These are phyloP conservation scores for Petrocephalus zakoni DNA, from an alignment of 2,113 vertebrate genomes.

Conservation along the genomic window DNA sequence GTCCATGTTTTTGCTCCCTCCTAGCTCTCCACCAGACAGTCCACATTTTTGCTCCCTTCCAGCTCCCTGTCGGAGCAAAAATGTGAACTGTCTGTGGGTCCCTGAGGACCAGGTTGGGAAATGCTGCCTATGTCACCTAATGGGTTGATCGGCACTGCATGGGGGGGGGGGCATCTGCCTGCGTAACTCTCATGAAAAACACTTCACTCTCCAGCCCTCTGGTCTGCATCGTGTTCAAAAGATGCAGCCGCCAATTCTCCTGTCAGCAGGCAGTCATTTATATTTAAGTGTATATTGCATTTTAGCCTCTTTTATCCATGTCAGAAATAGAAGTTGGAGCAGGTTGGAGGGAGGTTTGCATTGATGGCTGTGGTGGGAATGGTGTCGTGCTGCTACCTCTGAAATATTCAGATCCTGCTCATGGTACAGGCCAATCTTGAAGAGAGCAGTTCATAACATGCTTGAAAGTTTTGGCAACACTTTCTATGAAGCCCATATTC, in stretches of 20 bases:
- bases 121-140: background rate
- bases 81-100: background rate
- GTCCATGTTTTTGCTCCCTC: background rate
- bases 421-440: background rate
- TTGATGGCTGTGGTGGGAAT: background rate
- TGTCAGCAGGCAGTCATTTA: background rate
- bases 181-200: background rate
- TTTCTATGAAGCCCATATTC: too few relatives aligned
- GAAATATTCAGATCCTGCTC: background rate
- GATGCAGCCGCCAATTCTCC: background rate
- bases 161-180: background rate
- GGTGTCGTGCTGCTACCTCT: background rate
- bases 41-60: background rate
- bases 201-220: background rate
- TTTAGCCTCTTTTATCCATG: background rate
- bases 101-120: background rate
- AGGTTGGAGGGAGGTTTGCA: background rate
- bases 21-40: background rate
- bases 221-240: background rate
- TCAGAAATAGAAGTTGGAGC: background rate
- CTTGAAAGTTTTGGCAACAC: too few relatives aligned
- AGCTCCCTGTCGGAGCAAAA: background rate
- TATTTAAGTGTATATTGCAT: background rate
- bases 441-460: background rate
- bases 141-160: too few relatives aligned